Conservation (phyloP, 2,797 vertebrate genomes). For the Iguana delicatissima region DNA sequence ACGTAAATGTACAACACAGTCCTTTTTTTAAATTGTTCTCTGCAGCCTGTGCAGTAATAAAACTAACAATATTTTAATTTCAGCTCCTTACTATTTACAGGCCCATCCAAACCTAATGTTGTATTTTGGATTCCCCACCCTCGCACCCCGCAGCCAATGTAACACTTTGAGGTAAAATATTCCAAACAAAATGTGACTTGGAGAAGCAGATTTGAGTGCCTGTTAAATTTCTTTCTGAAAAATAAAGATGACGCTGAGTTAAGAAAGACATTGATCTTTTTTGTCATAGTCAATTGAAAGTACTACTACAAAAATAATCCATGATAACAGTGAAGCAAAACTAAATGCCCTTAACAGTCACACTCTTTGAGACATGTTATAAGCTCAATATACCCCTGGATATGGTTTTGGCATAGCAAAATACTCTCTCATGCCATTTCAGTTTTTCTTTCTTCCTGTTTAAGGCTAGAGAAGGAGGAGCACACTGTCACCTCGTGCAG, state of each 20-base stretch:
- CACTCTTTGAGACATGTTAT: not conserved
- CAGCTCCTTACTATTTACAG: no score
- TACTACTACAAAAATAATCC: not conserved
- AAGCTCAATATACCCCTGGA: not conserved
- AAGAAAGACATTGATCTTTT: not conserved
- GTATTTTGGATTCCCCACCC: not conserved
- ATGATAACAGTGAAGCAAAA: not conserved
- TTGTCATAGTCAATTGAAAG: not conserved
- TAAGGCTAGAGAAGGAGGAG: not conserved
- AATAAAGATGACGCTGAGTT: not conserved
- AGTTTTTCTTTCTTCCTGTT: not conserved
- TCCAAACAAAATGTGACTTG: not conserved
- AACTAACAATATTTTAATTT: no score
- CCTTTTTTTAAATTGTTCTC: not conserved
- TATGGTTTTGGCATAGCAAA: not conserved
- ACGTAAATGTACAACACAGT: not conserved
- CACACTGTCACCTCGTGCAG: not conserved
- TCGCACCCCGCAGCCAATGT: not conserved
- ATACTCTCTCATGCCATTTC: not conserved
- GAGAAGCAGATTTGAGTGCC: not conserved
- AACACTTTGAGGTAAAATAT: not conserved
- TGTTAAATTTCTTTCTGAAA: not conserved
- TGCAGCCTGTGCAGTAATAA: no score
- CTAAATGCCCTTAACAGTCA: not conserved
- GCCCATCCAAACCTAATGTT: not conserved